These are phyloP conservation scores for Amazona vittata DNA, from an alignment of 2,113 vertebrate species.

Conservation along the genomic window DNA sequence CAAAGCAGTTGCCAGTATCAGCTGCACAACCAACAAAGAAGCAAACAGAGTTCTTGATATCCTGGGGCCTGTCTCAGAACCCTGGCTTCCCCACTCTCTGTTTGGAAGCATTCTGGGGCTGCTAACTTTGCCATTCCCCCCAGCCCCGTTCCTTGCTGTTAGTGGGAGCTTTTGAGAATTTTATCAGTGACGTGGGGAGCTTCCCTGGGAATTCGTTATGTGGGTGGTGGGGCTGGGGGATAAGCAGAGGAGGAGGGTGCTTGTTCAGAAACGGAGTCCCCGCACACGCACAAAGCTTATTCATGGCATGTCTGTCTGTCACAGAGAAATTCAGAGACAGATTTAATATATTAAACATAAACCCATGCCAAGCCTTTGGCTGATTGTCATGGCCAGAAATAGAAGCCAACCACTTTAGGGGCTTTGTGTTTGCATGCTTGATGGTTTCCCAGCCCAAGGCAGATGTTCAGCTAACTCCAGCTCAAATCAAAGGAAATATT, in stretches of 20 bases:
- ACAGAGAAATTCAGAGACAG: conserved; percentile 52
- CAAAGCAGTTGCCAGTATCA: neutral
- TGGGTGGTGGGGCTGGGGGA: neutral
- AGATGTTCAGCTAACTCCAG: neutral
- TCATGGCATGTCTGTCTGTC: conserved; percentile 32
- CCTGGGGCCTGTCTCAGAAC: neutral
- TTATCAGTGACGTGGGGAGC: neutral
- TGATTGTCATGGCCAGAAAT: conserved; percentile 27
- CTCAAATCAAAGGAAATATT: conserved; percentile 33
- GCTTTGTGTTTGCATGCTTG: neutral
- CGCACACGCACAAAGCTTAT: neutral
- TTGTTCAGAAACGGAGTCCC: conserved; percentile 21
- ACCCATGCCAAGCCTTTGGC: conserved; percentile 39
- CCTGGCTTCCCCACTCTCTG: neutral
- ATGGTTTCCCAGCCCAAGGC: conserved; percentile 22
- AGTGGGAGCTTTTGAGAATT: neutral
- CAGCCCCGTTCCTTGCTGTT: neutral
- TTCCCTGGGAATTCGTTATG: neutral
- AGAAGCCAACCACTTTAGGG: conserved; percentile 47
- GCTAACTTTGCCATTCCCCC: neutral
- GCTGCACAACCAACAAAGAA: accelerated
- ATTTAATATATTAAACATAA: conserved; percentile 69
- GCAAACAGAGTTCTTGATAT: neutral
- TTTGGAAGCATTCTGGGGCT: neutral
- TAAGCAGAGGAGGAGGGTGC: conserved; percentile 7